Base-by-base conservation (phyloP, 2,888 invertebrate genomes). In the Campoplex capitator region DNA sequence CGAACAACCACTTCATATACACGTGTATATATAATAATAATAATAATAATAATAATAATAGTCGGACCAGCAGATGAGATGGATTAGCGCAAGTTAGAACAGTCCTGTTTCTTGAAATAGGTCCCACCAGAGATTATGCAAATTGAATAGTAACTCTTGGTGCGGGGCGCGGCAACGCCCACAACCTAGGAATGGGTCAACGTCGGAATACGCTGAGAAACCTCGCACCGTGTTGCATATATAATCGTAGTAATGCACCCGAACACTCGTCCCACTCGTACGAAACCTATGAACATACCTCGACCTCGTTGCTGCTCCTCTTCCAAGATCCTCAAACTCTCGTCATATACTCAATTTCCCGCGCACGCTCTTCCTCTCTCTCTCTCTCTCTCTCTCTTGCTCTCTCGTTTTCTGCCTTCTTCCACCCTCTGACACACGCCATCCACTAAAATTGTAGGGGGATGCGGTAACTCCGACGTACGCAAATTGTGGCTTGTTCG, bases 21-120 rank as follows among this genome's bases (percentile, higher is more conserved):
- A 23, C 51, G 38, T 62, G 13, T 45, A 62, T 70, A 54, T 51
- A 42, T 65, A 68, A 38, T 45, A 45, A 23, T 38, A 38, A 38
- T 38, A 38, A 38, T 38, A 38, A 42, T 65, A 68, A 38, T 45
- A 16, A 62, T 45, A 45, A 83, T 45, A 38, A 35, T 35, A 62
- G 56, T 51, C 42, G 38, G 42, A 18, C 45, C 70, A 86, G 83
- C 70, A 86, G 83, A 84, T 73, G 79, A 76, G 84, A 86, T 77
- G 86, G 84, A 86, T 86, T 86, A 86, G 73, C 67, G 70, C 58
- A 80, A 77, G 81, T 81, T 84, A 73, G 81, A 81, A 84, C 86
- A 87, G 86, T 88, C 88, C 83, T 88, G 89, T 88, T 90, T 90
- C 90, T 90, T 88, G 87, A 75, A 80, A 87, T 85, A 87, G 88